phyloP scores from a whole-genome alignment of 2,888 invertebrate species.

The Esperia sulphurella region DNA sequence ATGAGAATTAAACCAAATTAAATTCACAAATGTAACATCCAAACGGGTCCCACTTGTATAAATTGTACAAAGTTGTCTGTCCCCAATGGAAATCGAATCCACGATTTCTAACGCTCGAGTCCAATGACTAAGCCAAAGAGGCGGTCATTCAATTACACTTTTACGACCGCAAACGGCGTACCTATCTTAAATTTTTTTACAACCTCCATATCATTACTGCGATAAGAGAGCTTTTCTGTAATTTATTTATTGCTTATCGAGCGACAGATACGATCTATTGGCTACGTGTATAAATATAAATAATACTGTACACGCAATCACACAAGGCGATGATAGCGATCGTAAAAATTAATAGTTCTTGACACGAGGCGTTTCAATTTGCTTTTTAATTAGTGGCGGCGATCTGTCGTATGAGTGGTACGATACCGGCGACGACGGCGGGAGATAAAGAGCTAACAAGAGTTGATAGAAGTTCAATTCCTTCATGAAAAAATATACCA shows the following conservation, averaged over 20 bases:
- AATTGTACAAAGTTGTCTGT: too few species aligned
- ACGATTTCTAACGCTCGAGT: too few species aligned
- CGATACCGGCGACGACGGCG: slow-evolving; percentile 19
- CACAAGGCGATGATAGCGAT: slow-evolving; percentile 44
- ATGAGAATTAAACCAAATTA: too few species aligned
- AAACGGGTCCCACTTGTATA: too few species aligned
- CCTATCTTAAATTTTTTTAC: slow-evolving; percentile 28
- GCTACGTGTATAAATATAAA: slow-evolving; percentile 47
- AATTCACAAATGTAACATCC: too few species aligned
- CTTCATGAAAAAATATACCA: background rate
- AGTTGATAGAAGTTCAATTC: slow-evolving; percentile 26
- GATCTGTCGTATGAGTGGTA: slow-evolving; percentile 28
- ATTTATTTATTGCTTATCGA: slow-evolving; percentile 54
- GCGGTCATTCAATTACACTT: slow-evolving; percentile 14
- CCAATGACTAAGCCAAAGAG: too few species aligned
- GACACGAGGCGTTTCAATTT: slow-evolving; percentile 60
- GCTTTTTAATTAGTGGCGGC: slow-evolving; percentile 54
- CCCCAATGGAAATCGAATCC: too few species aligned
- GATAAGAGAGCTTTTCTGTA: slow-evolving; percentile 46
- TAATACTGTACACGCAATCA: slow-evolving; percentile 38
- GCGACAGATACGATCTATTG: slow-evolving; percentile 50
- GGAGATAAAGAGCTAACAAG: slow-evolving; percentile 29
- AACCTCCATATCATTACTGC: slow-evolving; percentile 24
- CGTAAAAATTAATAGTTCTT: slow-evolving; percentile 68
- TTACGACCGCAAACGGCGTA: slow-evolving; percentile 24